Conservation (phyloP, 2,797 vertebrate genomes). For the Girardinus metallicus region DNA sequence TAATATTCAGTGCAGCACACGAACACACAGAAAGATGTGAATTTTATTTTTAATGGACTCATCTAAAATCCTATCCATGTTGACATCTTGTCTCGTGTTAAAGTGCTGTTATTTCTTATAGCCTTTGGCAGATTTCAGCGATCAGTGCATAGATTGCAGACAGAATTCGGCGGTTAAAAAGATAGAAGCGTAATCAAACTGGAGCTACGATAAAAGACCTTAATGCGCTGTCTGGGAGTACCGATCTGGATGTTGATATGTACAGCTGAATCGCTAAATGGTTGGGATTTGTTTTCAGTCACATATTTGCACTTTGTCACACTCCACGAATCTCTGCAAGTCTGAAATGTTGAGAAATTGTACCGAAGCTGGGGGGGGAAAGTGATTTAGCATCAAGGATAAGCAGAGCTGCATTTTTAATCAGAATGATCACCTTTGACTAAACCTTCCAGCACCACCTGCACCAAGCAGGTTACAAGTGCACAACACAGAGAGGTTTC, state of each 20-base stretch:
- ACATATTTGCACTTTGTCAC: conserved; percentile 5
- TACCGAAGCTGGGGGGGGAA: conserved; percentile 3
- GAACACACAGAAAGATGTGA: conserved; percentile 1
- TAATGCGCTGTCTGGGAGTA: conserved; percentile 4
- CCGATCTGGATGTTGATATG: conserved; percentile 21
- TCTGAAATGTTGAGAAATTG: conserved; percentile 5
- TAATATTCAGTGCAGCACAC: neutral
- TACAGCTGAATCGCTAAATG: conserved; percentile 17
- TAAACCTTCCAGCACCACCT: conserved; percentile 10
- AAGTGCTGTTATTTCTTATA: conserved; percentile 26
- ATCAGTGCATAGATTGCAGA: conserved; percentile 31
- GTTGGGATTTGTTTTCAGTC: conserved; percentile 19
- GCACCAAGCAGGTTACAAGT: conserved; percentile 19
- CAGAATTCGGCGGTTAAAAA: conserved; percentile 31
- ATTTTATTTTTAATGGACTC: conserved; percentile 28
- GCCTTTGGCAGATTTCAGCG: conserved; percentile 31
- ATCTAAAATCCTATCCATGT: conserved; percentile 28
- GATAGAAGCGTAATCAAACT: conserved; percentile 32
- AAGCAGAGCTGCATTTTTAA: conserved; percentile 28
- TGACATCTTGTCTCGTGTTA: conserved; percentile 39
- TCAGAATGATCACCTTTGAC: conserved; percentile 33
- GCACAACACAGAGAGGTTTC: conserved; percentile 11
- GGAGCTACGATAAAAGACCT: conserved; percentile 14
- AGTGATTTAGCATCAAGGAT: conserved; percentile 11
- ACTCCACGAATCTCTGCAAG: neutral